These are phyloP conservation scores for Halictus rubicundus DNA, from an alignment of 1,140 invertebrate genomes.

Conservation along the genomic window DNA sequence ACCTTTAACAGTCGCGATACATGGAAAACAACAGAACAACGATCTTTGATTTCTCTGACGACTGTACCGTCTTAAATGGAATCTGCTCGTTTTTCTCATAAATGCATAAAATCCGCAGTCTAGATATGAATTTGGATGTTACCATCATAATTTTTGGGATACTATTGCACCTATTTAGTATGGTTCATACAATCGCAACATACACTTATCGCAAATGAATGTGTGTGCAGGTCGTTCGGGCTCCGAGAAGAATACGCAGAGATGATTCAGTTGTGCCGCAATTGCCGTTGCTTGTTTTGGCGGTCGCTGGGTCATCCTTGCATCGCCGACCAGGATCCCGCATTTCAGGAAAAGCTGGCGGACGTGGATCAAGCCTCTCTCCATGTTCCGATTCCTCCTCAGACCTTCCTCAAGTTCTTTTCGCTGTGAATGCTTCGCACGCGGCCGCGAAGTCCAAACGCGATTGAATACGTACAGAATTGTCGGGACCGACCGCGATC, in stretches of 20 bases:
- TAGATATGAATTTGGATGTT: too few relatives aligned
- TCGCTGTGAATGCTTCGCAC: conserved; percentile 83
- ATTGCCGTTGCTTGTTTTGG: conserved; percentile 98
- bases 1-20: too few relatives aligned
- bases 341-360: conserved; percentile 88
- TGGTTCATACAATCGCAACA: too few relatives aligned
- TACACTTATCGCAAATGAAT: neutral
- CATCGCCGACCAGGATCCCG: conserved; percentile 90
- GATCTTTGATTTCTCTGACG: too few relatives aligned
- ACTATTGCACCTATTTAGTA: too few relatives aligned
- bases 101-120: too few relatives aligned
- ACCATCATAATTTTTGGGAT: too few relatives aligned
- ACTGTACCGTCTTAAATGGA: too few relatives aligned
- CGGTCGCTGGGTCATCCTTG: conserved; percentile 94
- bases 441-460: neutral
- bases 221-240: conserved; percentile 87
- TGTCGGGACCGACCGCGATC: neutral
- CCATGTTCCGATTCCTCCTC: conserved; percentile 91
- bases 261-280: conserved; percentile 95
- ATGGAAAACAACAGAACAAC: too few relatives aligned
- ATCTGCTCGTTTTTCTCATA: too few relatives aligned
- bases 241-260: conserved; percentile 97
- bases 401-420: conserved; percentile 95
- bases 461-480: neutral
- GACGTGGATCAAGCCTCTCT: conserved; percentile 89